Evolutionary conservation across 2,888 invertebrate genomes (phyloP), one percentile per base, ranked within the genome.

Genomic region (Drosophila antonietae): DNA sequence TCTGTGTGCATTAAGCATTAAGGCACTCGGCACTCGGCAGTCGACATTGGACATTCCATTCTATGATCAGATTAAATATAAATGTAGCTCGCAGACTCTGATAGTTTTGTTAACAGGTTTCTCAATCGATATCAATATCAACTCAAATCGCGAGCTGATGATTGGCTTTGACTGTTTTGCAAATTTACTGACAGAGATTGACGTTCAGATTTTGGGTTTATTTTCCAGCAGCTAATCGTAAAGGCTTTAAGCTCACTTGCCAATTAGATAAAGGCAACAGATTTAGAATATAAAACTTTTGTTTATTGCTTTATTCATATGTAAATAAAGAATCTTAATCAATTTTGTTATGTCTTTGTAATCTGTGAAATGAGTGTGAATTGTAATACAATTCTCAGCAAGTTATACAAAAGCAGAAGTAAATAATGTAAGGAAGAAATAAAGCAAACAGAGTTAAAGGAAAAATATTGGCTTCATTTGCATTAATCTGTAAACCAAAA

Each of bases 1-100:
- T 70, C n/a, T 74, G 65, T 68, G 59, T 59, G 69, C 63, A 75
- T 72, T 74, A 68, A 64, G 67, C 61, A 77, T 75, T 75, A 66
- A 18, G 60, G 60, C 80, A 67, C 58, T 62, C 18, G 60, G 60
- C 80, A 67, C 58, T 62, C 18, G 33, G 28, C 39, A 62, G 52
- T 12, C n/a, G 12, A 31, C 49, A 49, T 49, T 47, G 55, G 15
- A 37, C 68, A 65, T 65, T 65, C 58, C 46, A 43, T 67, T 62
- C 72, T 20, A 47, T 33, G 52, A 64, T 75, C 72, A 70, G 63
- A 61, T 70, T 70, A 31, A 70, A 62, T 65, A 66, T 47, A 49
- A 49, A 20, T 53, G 33, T 58, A 39, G 76, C 62, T 63, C 56
- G 70, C 65, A 47, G 49, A 35, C 35, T 18, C 14, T 59, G 58